Evolutionary conservation across 2,113 vertebrate genomes (phyloP), one percentile per base, ranked within the genome.

Genomic region (Mixornis gularis): DNA sequence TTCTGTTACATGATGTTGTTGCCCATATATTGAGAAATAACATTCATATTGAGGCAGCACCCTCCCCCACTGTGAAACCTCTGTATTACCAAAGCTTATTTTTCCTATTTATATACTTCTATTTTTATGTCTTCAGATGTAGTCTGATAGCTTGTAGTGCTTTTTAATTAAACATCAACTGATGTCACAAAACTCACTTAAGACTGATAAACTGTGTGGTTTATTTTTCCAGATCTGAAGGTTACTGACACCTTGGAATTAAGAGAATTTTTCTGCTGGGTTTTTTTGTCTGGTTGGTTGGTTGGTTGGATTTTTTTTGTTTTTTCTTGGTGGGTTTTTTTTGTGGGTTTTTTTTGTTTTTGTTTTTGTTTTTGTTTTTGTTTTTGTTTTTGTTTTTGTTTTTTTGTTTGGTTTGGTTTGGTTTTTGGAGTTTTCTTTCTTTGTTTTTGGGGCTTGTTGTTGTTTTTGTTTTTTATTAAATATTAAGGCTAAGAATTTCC

Each of bases 1-100:
- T 62, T 34, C n/a, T 58, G 4, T 38, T 64, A 51, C 0, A 0
- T 5, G 29, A 6, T 38, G 2, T 24, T 73, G 10, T 66, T 62
- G 32, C 13, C 60, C 6, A 8, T 56, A 69, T 48, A 41, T 19
- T 30, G 41, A 65, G 32, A 62, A 85, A 40, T 41, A 3, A 6
- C 12, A 36, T 49, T 87, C 26, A 18, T 7, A 4, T 3, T 52
- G 55, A 72, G 48, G 43, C 19, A 90, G 46, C 21, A 26, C 5
- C 8, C 19, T 56, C 25, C 13, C 11, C 32, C 16, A 11, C 55
- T 62, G 46, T 65, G 65, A 76, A 89, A 72, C 65, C 20, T 51
- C 10, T 40, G 3, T 38, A 34, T 60, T 49, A 32, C 17, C 24
- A 52, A 55, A 60, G 8, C 17, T 52, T 41, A 3, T 26, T 41